Base-by-base conservation (phyloP, 2,888 invertebrate species). In the Lydus trimaculatus region DNA sequence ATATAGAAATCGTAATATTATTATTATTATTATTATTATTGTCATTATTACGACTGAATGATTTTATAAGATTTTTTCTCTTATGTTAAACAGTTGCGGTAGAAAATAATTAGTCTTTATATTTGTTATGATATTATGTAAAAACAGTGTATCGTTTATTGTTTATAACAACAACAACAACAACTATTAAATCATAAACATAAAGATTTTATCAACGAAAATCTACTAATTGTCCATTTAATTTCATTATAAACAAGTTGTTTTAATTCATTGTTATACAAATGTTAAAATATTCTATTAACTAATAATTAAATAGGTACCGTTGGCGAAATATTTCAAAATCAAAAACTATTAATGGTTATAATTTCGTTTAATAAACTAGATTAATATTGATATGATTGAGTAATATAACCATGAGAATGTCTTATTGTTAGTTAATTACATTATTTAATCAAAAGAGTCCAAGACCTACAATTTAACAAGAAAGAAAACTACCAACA, bases 291-390 rank as follows among this genome's bases (percentile, higher is more conserved):
- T 23, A 25, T 56, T 56, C n/a, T 56, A 25, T 56, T 56, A 23
- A 56, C 13, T 56, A 15, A 25, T 56, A 56, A 56, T 56, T 56
- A 56, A 56, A 56, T 56, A n/a, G n/a, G n/a, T n/a, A 23, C 56
- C 56, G 56, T 56, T 56, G 56, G 56, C 56, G 23, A 56, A 23
- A 56, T 56, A 25, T 56, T 56, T 25, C 56, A 25, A 56, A 56
- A 56, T 56, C 56, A 1, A 56, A 9, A 25, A 56, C 56, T 25
- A 56, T 56, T 56, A 56, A 25, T 56, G 0, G 25, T 15, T 11
- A 25, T 23, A 56, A 15, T 56, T 25, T 56, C 15, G 25, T 56
- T 56, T 25, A 25, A 15, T 56, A 25, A 56, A 56, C 56, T 25
- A 56, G 56, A 56, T 52, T 52, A 4, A 11, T 52, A 52, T 23